Evolutionary conservation across 2,797 vertebrate species (phyloP).

Genomic region (Megalops cyprinoides): DNA sequence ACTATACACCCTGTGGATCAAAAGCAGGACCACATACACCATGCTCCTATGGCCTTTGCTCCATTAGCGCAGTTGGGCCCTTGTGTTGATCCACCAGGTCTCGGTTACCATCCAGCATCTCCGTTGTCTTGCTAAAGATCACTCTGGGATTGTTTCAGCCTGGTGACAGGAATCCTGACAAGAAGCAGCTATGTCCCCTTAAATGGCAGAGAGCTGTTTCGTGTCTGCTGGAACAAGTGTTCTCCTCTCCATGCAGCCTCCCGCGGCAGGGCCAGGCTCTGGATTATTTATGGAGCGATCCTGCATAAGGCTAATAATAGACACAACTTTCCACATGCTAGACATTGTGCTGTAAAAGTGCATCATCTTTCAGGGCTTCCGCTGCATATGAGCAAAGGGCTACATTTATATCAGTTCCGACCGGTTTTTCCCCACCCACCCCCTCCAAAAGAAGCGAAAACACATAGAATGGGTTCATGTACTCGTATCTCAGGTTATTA

Average conservation of each 20-base stretch:
- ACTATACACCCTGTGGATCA: no score
- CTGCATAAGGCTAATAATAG: slow-evolving; percentile 9
- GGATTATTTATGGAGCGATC: background rate
- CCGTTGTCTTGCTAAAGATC: background rate
- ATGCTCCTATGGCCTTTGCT: no score
- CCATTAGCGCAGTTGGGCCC: no score
- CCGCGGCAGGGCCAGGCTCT: background rate
- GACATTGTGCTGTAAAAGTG: background rate
- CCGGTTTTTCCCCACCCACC: no score
- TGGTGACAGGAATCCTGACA: background rate
- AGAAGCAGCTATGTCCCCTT: background rate
- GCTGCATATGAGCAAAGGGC: background rate
- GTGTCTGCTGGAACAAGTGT: background rate
- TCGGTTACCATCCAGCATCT: background rate
- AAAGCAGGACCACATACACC: no score
- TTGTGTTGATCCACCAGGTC: background rate
- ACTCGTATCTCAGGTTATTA: no score
- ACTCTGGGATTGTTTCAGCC: background rate
- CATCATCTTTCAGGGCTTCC: background rate
- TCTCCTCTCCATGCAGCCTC: background rate
- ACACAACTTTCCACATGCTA: background rate
- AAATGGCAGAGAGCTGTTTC: background rate
- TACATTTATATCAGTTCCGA: no score
- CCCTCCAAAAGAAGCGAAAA: no score
- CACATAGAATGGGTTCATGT: no score